phyloP scores from a whole-genome alignment of 1,140 invertebrate species.

The Matsumurasca onukii region DNA sequence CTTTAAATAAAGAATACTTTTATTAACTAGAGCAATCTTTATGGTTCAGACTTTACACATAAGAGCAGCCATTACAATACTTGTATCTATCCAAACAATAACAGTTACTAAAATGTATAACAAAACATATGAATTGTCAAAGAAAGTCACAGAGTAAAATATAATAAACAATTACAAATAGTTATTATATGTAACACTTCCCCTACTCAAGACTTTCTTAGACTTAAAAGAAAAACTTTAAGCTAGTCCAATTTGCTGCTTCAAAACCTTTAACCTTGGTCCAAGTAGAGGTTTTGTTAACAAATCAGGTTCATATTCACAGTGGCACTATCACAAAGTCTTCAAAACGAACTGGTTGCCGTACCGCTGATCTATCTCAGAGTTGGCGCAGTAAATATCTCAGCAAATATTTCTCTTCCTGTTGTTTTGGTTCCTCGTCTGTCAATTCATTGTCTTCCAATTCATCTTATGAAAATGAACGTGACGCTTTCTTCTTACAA shows the following conservation, averaged over 20 bases:
- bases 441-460: constrained; percentile 5
- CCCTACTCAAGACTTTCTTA: no score
- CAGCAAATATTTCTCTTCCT: background rate
- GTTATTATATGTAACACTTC: no score
- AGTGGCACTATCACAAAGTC: constrained; percentile 5
- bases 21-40: no score
- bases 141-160: no score
- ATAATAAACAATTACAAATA: no score
- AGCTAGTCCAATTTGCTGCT: constrained; percentile 1
- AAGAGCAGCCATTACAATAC: no score
- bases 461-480: background rate
- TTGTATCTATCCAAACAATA: no score
- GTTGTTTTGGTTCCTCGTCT: constrained; percentile 1
- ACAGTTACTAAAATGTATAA: no score
- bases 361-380: constrained; percentile 1
- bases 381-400: no score
- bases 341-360: constrained; percentile 1
- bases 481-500: background rate
- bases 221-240: background rate
- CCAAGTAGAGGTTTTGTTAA: background rate
- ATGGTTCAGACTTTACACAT: no score
- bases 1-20: no score
- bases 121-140: no score
- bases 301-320: background rate
- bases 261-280: background rate